A percentile compares a stretch with the other conserved stretches of the same genome.
These are phyloP conservation scores for Haliaeetus leucogaster DNA, from an alignment of 2,113 vertebrate species.

Conservation along the genomic window DNA sequence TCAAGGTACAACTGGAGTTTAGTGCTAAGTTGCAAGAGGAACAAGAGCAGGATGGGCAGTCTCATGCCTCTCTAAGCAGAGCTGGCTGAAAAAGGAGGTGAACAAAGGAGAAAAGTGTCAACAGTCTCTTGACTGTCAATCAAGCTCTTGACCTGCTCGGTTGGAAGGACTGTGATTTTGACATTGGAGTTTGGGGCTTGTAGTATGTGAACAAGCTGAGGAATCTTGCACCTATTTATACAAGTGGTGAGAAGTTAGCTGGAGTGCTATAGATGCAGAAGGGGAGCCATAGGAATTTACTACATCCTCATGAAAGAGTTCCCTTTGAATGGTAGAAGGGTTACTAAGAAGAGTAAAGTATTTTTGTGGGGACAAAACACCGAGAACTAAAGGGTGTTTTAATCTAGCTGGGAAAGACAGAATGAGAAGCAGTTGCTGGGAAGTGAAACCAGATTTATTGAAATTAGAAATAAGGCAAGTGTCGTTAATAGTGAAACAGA, in stretches of 20 bases:
- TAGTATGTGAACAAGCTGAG: not conserved
- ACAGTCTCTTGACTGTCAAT: not conserved
- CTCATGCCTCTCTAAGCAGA: not conserved
- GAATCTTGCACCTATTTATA: not conserved
- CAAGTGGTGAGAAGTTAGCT: not conserved
- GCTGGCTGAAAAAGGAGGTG: not conserved
- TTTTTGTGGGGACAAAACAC: not conserved
- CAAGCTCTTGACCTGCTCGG: not conserved
- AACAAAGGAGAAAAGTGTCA: not conserved
- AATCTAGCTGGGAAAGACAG: not conserved
- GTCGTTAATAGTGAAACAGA: not conserved
- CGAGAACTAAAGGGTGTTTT: not conserved
- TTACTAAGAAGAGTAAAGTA: not conserved
- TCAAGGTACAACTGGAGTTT: not conserved
- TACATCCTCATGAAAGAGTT: not conserved
- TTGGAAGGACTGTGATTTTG: not conserved
- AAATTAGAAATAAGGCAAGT: not conserved
- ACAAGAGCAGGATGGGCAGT: accelerated
- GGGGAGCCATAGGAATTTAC: not conserved
- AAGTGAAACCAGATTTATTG: not conserved
- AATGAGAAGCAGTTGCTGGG: not conserved
- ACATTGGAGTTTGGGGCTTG: not conserved
- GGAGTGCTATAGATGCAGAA: not conserved
- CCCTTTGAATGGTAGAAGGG: not conserved
- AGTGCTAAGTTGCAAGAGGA: not conserved